Evolutionary conservation across 2,113 vertebrate species (phyloP), one percentile per base, ranked within the genome.

Genomic region (Lutjanus erythropterus): DNA sequence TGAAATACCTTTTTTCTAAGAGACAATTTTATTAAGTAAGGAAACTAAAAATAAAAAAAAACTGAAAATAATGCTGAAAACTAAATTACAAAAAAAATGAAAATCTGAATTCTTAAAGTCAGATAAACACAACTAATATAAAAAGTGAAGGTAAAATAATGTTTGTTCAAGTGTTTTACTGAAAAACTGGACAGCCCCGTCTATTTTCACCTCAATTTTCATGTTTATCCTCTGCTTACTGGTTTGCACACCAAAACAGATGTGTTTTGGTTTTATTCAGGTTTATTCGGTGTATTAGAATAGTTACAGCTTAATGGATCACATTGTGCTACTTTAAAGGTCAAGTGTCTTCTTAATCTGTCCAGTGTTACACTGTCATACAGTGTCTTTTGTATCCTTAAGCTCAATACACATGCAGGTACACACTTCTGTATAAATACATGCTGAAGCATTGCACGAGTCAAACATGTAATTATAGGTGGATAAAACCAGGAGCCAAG

Each of bases 301-400:
- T 19, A 53, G 60, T 46, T 75, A 3, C 47, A 66, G 56, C 37
- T 84, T 59, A 85, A 47, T 81, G 39, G 86, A 79, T 85, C 72
- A 73, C 55, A 39, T 59, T 78, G 35, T 72, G 37, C n/a, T 77
- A 29, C 78, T 72, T 71, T 50, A 80, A 69, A 70, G 80, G 83
- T 89, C 79, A 83, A 64, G 31, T 80, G 55, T 84, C 71, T 68
- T 44, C 39, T 78, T 86, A 85, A 88, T 89, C 90, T 82, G 35
- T 46, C 50, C 9, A 7, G 18, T 47, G 55, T 61, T 73, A 9
- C 47, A 33, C 37, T 64, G 70, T 53, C 53, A 79, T 58, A 42
- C 75, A 27, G 29, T 50, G 41, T 62, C 25, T 80, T 80, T 80
- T 90, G 58, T 76, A 58, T 64, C 33, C 21, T 56, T 31, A 70